Base-by-base conservation (phyloP, 2,797 vertebrate species). In the Atherinosoma microstoma region DNA sequence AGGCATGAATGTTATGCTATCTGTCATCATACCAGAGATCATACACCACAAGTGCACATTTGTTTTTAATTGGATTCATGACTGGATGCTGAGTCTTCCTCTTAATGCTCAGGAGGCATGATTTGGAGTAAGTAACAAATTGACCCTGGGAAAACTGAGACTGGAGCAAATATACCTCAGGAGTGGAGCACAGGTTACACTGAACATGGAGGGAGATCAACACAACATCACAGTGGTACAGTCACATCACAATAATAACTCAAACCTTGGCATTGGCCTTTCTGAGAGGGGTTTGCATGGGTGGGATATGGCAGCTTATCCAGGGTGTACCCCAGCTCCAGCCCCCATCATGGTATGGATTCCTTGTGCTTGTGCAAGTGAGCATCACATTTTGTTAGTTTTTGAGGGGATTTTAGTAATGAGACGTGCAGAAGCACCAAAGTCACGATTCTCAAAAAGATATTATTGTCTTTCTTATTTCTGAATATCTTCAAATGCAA, bases 31-130 rank as follows among this genome's bases (percentile, higher is more conserved):
- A 71, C 13, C 62, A 62, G 51, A 35, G 4, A n/a, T 56, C 63
- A 61, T 22, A 62, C 34, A 4, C 51, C 59, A 51, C 42, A 58
- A 49, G 54, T 73, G 67, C 70, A 66, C 62, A 56, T 76, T 83
- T 75, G 64, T 75, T 63, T 68, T 67, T 83, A 65, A 75, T 79
- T 72, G 76, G 67, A 71, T 76, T 69, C 76, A 82, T 70, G 70
- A 67, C 45, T 68, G 58, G 66, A 61, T 59, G 73, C 79, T 60
- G 69, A 78, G 49, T 47, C 60, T 70, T 67, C 59, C 54, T 63
- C 32, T 75, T 53, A 40, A 42, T 2, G 47, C 68, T 75, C 45
- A 32, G 10, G 6, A 63, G 40, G 3, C 12, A 75, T 45, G 60
- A 54, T 24, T 62, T 49, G 30, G 62, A 53, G n/a, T 27, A 74